Percentiles rank a stretch among this genome's conserved stretches.
These are phyloP conservation scores for Chrysomela aeneicollis DNA, from an alignment of 2,888 invertebrate genomes.

Conservation along the genomic window DNA sequence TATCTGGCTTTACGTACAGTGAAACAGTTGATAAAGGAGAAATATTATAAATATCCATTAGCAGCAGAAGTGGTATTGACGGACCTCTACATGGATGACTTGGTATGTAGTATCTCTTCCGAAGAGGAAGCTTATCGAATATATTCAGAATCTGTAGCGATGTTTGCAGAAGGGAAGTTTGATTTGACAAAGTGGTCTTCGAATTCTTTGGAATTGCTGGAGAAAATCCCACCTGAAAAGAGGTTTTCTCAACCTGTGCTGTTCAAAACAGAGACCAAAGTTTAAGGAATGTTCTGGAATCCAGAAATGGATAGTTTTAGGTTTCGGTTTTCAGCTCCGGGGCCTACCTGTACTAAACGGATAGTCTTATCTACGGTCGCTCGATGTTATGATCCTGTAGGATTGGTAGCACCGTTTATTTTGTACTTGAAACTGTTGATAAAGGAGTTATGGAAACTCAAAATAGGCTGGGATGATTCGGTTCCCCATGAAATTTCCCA, in stretches of 20 bases:
- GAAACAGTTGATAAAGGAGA: neutral
- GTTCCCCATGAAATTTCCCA: conserved; percentile 4
- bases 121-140: conserved; percentile 7
- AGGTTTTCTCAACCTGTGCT: neutral
- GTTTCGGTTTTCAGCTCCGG: neutral
- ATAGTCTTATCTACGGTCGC: conserved; percentile 20
- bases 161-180: conserved; percentile 22
- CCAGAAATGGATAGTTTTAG: conserved; percentile 16
- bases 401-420: conserved; percentile 18
- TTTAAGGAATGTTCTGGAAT: conserved; percentile 23
- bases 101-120: conserved; percentile 1
- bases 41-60: conserved; percentile 5
- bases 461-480: conserved; percentile 10
- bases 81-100: conserved; percentile 16
- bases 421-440: conserved; percentile 15
- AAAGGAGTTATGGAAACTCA: conserved; percentile 12
- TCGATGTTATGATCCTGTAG: conserved; percentile 18
- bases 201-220: neutral
- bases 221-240: neutral
- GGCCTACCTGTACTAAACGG: conserved; percentile 4
- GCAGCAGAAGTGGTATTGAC: neutral
- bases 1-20: neutral
- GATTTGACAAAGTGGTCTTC: conserved; percentile 21
- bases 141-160: conserved; percentile 4
- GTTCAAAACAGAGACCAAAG: conserved; percentile 16